Evolutionary conservation across 2,888 invertebrate genomes (phyloP).

Genomic region (Phlogophora meticulosa): DNA sequence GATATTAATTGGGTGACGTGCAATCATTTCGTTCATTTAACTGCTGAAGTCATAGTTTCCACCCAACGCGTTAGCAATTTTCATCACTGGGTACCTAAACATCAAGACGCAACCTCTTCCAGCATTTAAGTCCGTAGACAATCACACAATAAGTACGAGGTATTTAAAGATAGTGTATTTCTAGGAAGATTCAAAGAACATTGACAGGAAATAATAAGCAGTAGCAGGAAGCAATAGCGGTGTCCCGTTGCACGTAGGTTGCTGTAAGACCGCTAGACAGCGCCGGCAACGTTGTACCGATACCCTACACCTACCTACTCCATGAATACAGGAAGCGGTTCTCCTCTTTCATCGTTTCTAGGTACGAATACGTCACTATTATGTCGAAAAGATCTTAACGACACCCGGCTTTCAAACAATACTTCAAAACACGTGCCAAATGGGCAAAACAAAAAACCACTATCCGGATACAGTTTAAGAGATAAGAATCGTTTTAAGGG

Average conservation of each 20-base stretch:
- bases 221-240: conserved; percentile 75
- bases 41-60: conserved; percentile 59
- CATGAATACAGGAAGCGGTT: conserved; percentile 76
- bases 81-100: conserved; percentile 23
- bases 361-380: conserved; percentile 60
- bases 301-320: conserved; percentile 71
- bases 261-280: conserved; percentile 58
- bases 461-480: conserved; percentile 73
- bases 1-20: conserved; percentile 77
- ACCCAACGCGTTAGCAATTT: conserved; percentile 33
- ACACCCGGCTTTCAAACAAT: conserved; percentile 57
- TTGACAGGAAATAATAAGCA: conserved; percentile 79
- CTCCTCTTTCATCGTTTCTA: conserved; percentile 72
- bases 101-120: conserved; percentile 15
- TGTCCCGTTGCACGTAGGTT: conserved; percentile 80
- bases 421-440: conserved; percentile 80
- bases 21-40: conserved; percentile 69
- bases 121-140: conserved; percentile 9
- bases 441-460: conserved; percentile 72
- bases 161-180: conserved; percentile 40
- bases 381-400: conserved; percentile 51
- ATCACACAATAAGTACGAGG: conserved; percentile 24
- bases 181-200: conserved; percentile 59
- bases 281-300: conserved; percentile 58
- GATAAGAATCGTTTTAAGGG: conserved; percentile 78